Evolutionary conservation across 1,140 invertebrate genomes (phyloP), one percentile per base, ranked within the genome.

Genomic region (Globodera rostochiensis): DNA sequence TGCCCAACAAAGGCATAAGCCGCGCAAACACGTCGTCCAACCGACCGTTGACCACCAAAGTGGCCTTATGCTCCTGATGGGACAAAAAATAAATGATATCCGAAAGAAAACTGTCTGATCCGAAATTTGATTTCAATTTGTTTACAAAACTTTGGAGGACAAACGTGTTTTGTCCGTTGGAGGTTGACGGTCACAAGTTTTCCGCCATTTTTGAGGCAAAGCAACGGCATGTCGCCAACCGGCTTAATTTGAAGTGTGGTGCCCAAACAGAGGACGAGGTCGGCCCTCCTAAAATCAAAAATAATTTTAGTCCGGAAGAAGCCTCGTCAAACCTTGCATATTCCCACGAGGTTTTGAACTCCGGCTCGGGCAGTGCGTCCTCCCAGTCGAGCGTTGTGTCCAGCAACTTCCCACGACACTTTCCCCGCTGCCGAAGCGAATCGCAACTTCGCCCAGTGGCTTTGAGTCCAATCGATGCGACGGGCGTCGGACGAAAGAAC

Each of bases 311-410:
- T 25, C 25, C 25, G 25, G 25, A 25, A 25, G 25, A 25, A 25
- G 25, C 25, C 25, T 25, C 13, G 47, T 83, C 50, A 7, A 70
- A 82, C 80, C 45, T 82, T 19, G 84, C 82, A 85, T 86, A 87
- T 11, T 69, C 57, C 57, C 80, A 64, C 2, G 81, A 15, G 7
- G 49, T 84, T 71, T 79, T 92, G 21, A 98, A 91, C 90, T 98
- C 97, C 88, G 93, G 93, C 84, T 95, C 94, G 21, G 97, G 97
- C 80, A 99, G 92, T 90, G 94, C 94, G 89, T 96, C 94, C 89
- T 99, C 97, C 97, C 97, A 99, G 91, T 99, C 97, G n/a, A 99
- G 91, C 79, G 98, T 95, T 49, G 94, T 96, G 90, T 99, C 97
- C 83, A 93, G 91, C 70, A 98, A 91, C 82, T 94, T 93, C 46